Base-by-base conservation (phyloP, 1,140 invertebrate species). In the Diuraphis noxia region DNA sequence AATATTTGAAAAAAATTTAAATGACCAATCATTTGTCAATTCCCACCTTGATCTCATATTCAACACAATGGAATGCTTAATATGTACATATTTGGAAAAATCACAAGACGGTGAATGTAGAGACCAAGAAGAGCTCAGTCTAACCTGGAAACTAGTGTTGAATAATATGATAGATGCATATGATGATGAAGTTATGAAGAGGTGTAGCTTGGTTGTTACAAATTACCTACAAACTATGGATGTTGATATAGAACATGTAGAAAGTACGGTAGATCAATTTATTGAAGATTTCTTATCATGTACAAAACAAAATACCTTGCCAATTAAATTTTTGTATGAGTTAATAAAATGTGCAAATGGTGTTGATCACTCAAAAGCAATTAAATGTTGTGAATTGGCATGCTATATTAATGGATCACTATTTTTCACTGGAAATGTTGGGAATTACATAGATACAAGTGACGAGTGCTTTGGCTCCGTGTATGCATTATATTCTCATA, bases 1-100 rank as follows among this genome's bases (percentile, higher is more conserved):
- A 82, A 91, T 91, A 91, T 91, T 91, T 91, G 89, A 91, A 36
- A 91, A 82, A 40, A 91, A 91, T 19, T 91, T 91, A n/a, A 91
- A 25, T 30, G 89, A 91, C 38, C n/a, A 82, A 9, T 46, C 21
- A 38, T 91, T 91, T 91, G 30, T 91, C 36, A 81, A n/a, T 82
- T 40, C 23, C 7, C 77, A 91, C 30, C 21, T 91, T 17, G 43
- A 91, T 49, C 43, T 91, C 0, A 91, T 91, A 19, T 91, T 91
- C 6, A 79, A 91, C 38, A 49, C 43, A 82, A 49, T 91, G 43
- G 89, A 91, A 23, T 91, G 89, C 38, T 81, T 91, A 38, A 91
- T 91, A 8, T 36, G 34, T 49, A 91, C 77, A 30, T 91, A 82
- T 52, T 91, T 91, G 21, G 77, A 82, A 82, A 91, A 81, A 46